These are phyloP conservation scores for Myiopsitta monachus DNA, from an alignment of 2,113 vertebrate species.

Conservation along the genomic window DNA sequence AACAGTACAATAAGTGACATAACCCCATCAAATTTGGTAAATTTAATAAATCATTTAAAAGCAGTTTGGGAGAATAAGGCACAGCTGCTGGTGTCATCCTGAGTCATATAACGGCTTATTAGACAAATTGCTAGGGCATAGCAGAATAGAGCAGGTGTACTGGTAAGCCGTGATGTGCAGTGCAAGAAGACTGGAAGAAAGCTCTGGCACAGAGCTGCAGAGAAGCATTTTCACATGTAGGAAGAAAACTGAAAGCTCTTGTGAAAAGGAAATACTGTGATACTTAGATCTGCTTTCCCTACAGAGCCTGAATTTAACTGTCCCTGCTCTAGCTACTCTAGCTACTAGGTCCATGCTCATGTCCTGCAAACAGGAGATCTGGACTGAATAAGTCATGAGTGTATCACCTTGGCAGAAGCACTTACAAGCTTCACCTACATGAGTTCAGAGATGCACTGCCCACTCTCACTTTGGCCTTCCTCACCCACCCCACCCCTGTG, in stretches of 20 bases:
- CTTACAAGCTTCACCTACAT: background rate
- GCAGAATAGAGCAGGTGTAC: constrained; percentile 33
- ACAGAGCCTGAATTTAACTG: background rate
- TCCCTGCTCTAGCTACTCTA: background rate
- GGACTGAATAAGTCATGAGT: background rate
- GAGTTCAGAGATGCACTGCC: background rate
- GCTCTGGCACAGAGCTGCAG: background rate
- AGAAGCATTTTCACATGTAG: background rate
- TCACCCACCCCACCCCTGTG: accelerated
- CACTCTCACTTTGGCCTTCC: background rate
- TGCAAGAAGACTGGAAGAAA: background rate
- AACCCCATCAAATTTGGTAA: background rate
- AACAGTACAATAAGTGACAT: background rate
- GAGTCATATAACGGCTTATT: constrained; percentile 17
- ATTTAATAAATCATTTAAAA: background rate
- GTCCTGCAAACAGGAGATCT: background rate
- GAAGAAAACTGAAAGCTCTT: background rate
- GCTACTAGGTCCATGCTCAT: background rate
- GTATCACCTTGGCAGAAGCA: background rate
- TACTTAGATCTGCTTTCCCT: background rate
- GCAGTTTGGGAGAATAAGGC: background rate
- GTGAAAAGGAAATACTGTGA: background rate
- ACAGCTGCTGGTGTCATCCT: constrained; percentile 45
- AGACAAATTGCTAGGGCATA: background rate
- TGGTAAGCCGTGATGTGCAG: background rate